Evolutionary conservation across 2,797 vertebrate genomes (phyloP), one percentile per base, ranked within the genome.

Genomic region (Sciaenops ocellatus): DNA sequence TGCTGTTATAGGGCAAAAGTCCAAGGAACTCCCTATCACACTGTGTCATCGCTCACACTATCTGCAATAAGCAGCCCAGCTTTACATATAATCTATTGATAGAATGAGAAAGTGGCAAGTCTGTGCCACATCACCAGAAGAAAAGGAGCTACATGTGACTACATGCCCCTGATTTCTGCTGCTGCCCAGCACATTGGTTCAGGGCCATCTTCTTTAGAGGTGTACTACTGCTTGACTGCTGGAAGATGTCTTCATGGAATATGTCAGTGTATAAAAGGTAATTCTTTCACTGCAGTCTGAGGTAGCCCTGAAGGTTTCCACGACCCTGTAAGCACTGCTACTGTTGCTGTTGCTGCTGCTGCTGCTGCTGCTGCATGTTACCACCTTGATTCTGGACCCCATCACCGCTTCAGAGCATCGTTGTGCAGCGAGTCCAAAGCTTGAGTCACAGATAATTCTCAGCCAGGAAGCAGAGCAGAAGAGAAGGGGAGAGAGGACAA

Each of bases 401-500:
- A 50, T 46, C 5, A 55, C 75, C 4, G 59, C 75, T 78, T 61
- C 18, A 66, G n/a, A 74, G 42, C 12, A 38, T 38, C 41, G 65
- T 13, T 64, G 69, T 79, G 71, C 55, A 64, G 47, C 6, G 7
- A 84, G 65, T 71, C 48, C 60, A 69, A 65, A 22, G 72, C 68
- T 74, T 81, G 78, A 85, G 73, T 85, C 85, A 83, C 57, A 20
- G n/a, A 69, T 81, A 0, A 71, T 80, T 80, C 57, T 62, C 73
- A 76, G 46, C 24, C 60, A 66, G 69, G 46, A 82, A 77, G 69
- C 73, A 42, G 57, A 80, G 73, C 77, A 82, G 76, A 82, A 54
- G 71, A 69, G 59, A 68, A 80, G 59, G 12, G 47, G 59, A 61
- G 12, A 42, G 55, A 69, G 67, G 69, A 82, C 54, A 77, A 74